Percentiles rank a stretch among this genome's conserved stretches.
Conservation (phyloP, 2,113 vertebrate species). For the Periophthalmodon schlosseri region DNA sequence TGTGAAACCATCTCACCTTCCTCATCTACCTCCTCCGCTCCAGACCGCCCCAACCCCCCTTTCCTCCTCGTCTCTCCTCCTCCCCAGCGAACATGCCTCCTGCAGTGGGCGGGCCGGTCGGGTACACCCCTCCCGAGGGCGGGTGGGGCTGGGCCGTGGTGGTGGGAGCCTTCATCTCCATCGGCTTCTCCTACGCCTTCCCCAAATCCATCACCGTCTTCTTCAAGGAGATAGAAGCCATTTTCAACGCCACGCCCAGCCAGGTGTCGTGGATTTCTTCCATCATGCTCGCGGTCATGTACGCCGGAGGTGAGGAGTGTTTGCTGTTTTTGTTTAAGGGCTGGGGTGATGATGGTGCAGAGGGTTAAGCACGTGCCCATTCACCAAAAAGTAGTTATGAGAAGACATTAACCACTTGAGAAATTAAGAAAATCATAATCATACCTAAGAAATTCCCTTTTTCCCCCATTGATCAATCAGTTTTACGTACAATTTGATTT, state of each 20-base stretch:
- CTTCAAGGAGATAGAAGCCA: slow-evolving; percentile 95
- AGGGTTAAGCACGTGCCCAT: too few relatives aligned
- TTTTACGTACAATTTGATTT: too few relatives aligned
- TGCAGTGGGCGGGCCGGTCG: slow-evolving; percentile 82
- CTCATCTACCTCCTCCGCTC: not conserved
- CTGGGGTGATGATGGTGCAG: too few relatives aligned
- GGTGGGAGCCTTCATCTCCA: slow-evolving; percentile 92
- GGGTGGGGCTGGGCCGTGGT: slow-evolving; percentile 98
- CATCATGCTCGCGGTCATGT: slow-evolving; percentile 98
- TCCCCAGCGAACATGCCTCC: slow-evolving; percentile 80
- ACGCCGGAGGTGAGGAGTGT: slow-evolving; percentile 79
- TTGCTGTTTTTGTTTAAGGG: too few relatives aligned
- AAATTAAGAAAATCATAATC: too few relatives aligned
- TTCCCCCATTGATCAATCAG: too few relatives aligned
- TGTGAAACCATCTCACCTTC: not conserved
- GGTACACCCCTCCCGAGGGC: slow-evolving; percentile 92
- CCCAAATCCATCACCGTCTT: slow-evolving; percentile 98
- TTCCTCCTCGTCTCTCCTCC: not conserved
- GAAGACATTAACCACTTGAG: too few relatives aligned
- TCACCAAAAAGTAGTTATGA: too few relatives aligned
- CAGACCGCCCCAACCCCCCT: too few relatives aligned
- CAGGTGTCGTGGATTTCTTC: slow-evolving; percentile 97
- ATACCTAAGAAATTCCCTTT: too few relatives aligned
- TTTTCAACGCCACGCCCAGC: slow-evolving; percentile 89
- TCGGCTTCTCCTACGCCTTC: slow-evolving; percentile 97